Evolutionary conservation across 2,113 vertebrate species (phyloP), one percentile per base, ranked within the genome.

Genomic region (Hiodon tergisus): DNA sequence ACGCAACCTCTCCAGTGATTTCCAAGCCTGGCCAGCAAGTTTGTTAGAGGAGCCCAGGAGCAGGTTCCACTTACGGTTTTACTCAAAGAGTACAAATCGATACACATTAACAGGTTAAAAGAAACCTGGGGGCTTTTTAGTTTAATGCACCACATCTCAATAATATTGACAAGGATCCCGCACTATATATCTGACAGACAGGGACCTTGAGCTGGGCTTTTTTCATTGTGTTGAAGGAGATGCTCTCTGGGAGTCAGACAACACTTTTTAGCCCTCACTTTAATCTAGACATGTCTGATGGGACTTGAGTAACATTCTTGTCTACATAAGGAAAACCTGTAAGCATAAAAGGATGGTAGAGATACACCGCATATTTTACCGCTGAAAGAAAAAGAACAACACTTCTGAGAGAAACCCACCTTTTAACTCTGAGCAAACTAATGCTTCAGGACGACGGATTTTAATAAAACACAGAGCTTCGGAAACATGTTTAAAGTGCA

Each of bases 61-160:
- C 60, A 77, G 57, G 69, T 62, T 72, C 48, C n/a, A 53, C 72
- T 77, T 83, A 79, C 74, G 11, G 68, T 17, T 71, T 52, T 70
- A 66, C 75, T 79, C 70, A 68, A 72, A 83, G 72, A 84, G 69
- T 68, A 72, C 55, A 66, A 90, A 93, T 96, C 93, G 91, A 96
- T 94, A 93, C 80, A 87, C 91, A 93, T 94, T 92, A 94, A 89
- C 78, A 78, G 81, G 86, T 89, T 89, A 83, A 90, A 89, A 89
- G 78, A 90, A 77, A 86, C 86, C 2, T 80, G 83, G 60, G 73
- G 65, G 83, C 88, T 88, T 88, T 83, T 83, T 80, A 55, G 62
- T 83, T 86, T 85, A 84, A 81, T 86, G 81, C 81, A 84, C 87
- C 77, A 79, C 87, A 91, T 89, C 86, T 89, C 75, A 81, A 82